Evolutionary conservation across 1,140 invertebrate species (phyloP).

Genomic region (Drosophila neocordata): DNA sequence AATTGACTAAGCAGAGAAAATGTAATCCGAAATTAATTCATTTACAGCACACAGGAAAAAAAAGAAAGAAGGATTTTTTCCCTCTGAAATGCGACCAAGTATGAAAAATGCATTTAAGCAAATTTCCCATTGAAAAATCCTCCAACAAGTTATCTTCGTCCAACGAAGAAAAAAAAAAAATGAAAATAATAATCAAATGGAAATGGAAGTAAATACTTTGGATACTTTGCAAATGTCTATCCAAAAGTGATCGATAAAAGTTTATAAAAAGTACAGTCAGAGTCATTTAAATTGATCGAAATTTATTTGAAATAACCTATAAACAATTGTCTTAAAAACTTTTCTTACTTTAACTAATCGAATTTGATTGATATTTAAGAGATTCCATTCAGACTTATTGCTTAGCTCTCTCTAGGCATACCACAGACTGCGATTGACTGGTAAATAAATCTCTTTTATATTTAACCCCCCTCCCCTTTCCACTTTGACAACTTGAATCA

Average conservation of each 20-base stretch:
- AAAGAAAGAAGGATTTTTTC: conserved; percentile 14
- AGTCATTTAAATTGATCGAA: no score
- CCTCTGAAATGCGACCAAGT: conserved; percentile 18
- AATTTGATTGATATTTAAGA: background rate
- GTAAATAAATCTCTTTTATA: conserved; percentile 54
- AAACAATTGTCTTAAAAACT: background rate
- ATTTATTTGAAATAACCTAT: no score
- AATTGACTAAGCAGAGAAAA: conserved; percentile 38
- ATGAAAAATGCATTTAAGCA: conserved; percentile 64
- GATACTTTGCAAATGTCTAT: background rate
- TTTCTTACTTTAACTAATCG: background rate
- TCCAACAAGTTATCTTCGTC: background rate
- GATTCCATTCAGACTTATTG: background rate
- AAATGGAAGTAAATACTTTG: background rate
- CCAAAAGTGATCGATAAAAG: background rate
- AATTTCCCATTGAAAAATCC: conserved; percentile 42
- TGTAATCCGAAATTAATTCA: conserved; percentile 62
- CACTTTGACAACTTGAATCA: no score
- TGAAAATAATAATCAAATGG: background rate
- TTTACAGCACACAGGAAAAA: conserved; percentile 35
- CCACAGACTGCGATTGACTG: conserved; percentile 38
- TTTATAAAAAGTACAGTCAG: no score
- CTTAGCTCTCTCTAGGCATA: background rate
- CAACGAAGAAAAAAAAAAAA: background rate
- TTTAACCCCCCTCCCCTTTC: background rate